Base-by-base conservation (phyloP, 2,888 invertebrate genomes). In the Idaea aversata region DNA sequence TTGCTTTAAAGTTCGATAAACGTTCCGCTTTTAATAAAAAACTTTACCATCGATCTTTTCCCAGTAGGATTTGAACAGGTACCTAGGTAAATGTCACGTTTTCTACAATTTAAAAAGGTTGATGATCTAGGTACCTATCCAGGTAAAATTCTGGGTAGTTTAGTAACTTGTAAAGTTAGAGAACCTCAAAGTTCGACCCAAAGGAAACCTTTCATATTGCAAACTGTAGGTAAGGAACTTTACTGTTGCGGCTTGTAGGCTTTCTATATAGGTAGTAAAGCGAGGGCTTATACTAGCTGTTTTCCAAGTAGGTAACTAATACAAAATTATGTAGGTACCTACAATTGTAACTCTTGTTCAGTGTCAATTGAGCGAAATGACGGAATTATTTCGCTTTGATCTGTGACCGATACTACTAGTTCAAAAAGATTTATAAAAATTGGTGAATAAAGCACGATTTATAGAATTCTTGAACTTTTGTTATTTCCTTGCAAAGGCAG, bases 131-230 rank as follows among this genome's bases (percentile, higher is more conserved):
- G 62, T 65, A 25, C 25, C 25, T 25, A 25, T 25, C 25, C 3
- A 62, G 35, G 59, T 69, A 77, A 75, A 81, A 77, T 75, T 65
- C 71, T 75, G 76, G 72, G 72, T 72, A 71, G 69, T 72, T 65
- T 63, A 68, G 66, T 72, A 75, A 77, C 74, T 79, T 77, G 67
- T 67, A 67, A 75, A 75, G 67, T 75, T 71, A 70, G 74, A 73
- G 75, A 75, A 70, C 75, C 67, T 70, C 77, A 75, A 84, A 83
- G 78, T 85, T 82, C 69, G 73, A 70, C 76, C 77, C 77, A 70
- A 67, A 71, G 67, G 87, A 87, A 87, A 80, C 85, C 86, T 76
- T 83, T 74, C 72, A 81, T 68, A 75, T 75, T 75, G 69, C 67
- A 70, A 72, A 72, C 68, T 71, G 62, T 67, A 47, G 36, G 47